Percentiles rank a stretch among this genome's conserved stretches.
Conservation (phyloP, 2,888 invertebrate species). For the Cetonia aurata region DNA sequence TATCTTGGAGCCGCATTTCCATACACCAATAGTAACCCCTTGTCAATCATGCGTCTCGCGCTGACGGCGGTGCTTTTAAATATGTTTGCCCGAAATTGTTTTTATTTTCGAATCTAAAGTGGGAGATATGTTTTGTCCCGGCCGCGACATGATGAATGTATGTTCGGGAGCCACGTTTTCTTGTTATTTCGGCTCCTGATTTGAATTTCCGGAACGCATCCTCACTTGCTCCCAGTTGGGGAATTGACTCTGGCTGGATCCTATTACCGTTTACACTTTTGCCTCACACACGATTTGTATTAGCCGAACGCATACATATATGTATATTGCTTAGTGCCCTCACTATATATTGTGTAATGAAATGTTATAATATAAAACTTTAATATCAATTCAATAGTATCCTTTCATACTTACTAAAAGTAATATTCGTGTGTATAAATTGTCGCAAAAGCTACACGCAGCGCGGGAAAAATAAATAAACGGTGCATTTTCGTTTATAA, state of each 20-base stretch:
- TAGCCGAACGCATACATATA: background rate
- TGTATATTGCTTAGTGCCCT: no score
- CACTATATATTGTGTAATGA: no score
- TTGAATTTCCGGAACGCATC: conserved; percentile 58
- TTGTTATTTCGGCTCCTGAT: conserved; percentile 65
- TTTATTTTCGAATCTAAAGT: conserved; percentile 67
- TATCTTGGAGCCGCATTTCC: conserved; percentile 60
- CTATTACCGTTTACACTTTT: no score
- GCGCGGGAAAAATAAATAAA: no score
- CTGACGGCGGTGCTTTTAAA: conserved; percentile 65
- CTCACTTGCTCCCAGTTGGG: conserved; percentile 38
- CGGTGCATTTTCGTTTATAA: no score
- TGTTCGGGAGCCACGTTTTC: conserved; percentile 64
- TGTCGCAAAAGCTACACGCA: no score
- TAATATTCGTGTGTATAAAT: no score
- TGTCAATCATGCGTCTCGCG: conserved; percentile 64
- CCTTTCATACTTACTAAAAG: no score
- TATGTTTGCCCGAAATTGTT: conserved; percentile 67
- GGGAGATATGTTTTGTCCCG: conserved; percentile 59
- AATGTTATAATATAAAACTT: no score
- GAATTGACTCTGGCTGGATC: background rate
- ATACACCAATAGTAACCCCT: conserved; percentile 62
- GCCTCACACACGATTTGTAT: no score
- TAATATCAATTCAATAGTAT: no score
- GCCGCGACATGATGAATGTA: conserved; percentile 64